Evolutionary conservation across 2,113 vertebrate species (phyloP), one percentile per base, ranked within the genome.

Genomic region (Cinclus cinclus): DNA sequence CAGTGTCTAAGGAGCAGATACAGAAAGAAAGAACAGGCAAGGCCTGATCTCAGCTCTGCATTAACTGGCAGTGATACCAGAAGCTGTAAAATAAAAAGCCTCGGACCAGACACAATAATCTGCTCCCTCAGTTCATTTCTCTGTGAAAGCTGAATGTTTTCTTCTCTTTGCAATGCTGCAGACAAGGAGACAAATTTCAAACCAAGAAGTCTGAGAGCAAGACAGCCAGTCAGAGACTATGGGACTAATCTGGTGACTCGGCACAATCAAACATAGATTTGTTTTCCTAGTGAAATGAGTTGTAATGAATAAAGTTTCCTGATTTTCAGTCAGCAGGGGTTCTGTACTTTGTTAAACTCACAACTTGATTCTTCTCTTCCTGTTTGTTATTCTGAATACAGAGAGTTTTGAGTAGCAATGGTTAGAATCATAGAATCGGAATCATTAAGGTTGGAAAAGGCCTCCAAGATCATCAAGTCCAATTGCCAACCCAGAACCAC

Each of bases 271-370:
- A 44, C 0, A 1, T 12, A 92, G 79, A 84, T 62, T 60, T 6
- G 24, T 69, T 92, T 95, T 94, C 65, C 41, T 89, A 65, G 41
- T 95, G 86, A 84, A 78, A 78, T 91, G 60, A 90, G 56, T 76
- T 95, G 73, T 31, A 92, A 89, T 73, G 89, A 96, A 90, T 95
- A 96, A 96, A 97, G 52, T 42, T 82, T 78, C 88, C 62, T 35
- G 73, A 82, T 84, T 96, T 91, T 87, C 94, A 90, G 8, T 31
- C 73, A 82, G 52, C 79, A 53, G 41, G 77, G 31, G 27, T 46
- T 93, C 65, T 1, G 8, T 58, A 52, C 53, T 90, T 93, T 82
- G 31, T 73, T 65, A 7, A 68, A 50, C 37, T 75, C 56, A 16
- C 5, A 10, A 7, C 10, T 23, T 5, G 10, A 44, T 30, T 49